A percentile compares a stretch with the other conserved stretches of the same genome.
These are phyloP conservation scores for Nothura maculosa DNA, from an alignment of 2,797 vertebrate genomes.

Conservation along the genomic window DNA sequence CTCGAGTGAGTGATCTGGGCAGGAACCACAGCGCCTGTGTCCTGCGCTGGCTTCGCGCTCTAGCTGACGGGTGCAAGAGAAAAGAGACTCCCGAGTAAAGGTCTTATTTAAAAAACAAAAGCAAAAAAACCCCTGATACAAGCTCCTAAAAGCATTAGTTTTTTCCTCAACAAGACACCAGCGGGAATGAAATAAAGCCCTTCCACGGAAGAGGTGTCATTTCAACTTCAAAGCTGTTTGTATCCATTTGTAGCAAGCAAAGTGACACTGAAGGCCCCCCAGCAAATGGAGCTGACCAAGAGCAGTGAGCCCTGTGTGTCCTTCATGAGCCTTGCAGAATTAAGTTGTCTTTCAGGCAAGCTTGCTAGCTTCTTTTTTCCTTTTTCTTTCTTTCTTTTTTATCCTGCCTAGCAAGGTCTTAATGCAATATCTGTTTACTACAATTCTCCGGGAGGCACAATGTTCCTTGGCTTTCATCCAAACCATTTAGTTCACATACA, in stretches of 20 bases:
- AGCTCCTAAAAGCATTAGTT: neutral
- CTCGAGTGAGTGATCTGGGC: neutral
- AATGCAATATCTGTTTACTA: slow-evolving; percentile 59
- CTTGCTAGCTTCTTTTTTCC: neutral
- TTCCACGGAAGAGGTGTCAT: neutral
- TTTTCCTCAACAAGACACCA: neutral
- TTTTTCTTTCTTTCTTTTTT: neutral
- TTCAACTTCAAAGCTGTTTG: neutral
- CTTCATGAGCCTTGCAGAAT: neutral
- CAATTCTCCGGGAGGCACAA: slow-evolving; percentile 23
- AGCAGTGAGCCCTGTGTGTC: neutral
- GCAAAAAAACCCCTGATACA: neutral
- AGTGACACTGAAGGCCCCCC: neutral
- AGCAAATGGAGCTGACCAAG: neutral
- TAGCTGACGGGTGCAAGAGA: neutral
- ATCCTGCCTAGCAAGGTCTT: slow-evolving; percentile 7
- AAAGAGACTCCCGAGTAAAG: neutral
- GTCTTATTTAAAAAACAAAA: neutral
- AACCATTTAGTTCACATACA: slow-evolving; percentile 55
- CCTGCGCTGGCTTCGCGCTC: rapidly evolving
- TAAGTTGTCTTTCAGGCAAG: neutral
- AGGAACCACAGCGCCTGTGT: neutral
- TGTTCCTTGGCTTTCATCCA: slow-evolving; percentile 61
- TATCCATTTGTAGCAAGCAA: neutral
- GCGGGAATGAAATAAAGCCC: neutral